A percentile compares a stretch with the other conserved stretches of the same genome.
Evolutionary conservation across 2,113 vertebrate species (phyloP).

Genomic region (Bungarus multicinctus): DNA sequence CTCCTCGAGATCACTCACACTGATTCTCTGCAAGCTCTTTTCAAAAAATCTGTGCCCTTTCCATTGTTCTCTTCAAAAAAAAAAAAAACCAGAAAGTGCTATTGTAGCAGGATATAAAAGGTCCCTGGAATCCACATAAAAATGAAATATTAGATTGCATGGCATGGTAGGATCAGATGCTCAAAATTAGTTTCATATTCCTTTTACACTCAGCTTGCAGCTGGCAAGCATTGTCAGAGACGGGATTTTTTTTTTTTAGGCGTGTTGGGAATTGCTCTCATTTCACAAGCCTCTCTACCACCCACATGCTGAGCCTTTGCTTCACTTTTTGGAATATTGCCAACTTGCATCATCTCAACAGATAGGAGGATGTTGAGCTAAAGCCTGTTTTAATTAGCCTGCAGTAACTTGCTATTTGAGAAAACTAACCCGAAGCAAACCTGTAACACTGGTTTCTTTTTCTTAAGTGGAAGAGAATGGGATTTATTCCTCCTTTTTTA

Average conservation of each 20-base stretch:
- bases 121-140: neutral
- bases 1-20: no score
- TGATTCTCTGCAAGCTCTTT: neutral
- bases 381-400: neutral
- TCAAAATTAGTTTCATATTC: neutral
- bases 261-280: neutral
- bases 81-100: neutral
- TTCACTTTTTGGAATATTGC: neutral
- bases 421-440: neutral
- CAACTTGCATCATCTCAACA: neutral
- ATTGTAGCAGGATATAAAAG: neutral
- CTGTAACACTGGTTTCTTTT: neutral
- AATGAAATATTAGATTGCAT: no score
- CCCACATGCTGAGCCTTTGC: neutral
- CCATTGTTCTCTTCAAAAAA: neutral
- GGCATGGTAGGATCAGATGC: neutral
- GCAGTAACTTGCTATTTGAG: neutral
- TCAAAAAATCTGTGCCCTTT: neutral
- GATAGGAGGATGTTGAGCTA: neutral
- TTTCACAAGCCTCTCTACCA: neutral
- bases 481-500: neutral
- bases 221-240: neutral
- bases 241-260: neutral
- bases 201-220: neutral
- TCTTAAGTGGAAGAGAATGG: neutral